Percentiles rank a stretch among this genome's conserved stretches.
These are phyloP conservation scores for Xanthorhoe designata DNA, from an alignment of 2,888 invertebrate genomes.

Conservation along the genomic window DNA sequence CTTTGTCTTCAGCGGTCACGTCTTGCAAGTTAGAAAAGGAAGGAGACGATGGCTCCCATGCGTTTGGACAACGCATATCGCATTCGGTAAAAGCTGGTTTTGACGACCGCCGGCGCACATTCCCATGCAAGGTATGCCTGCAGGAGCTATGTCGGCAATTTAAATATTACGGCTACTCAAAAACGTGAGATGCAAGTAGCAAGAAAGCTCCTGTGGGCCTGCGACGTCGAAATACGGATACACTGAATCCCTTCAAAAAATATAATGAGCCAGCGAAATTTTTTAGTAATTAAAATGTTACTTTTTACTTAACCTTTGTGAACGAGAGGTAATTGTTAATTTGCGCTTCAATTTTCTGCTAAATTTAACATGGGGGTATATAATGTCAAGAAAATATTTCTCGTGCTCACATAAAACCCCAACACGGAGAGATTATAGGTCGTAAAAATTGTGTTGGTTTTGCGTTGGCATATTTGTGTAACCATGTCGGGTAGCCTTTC, in stretches of 20 bases:
- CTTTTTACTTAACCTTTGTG: conserved; percentile 61
- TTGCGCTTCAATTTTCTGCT: conserved; percentile 69
- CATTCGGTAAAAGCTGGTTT: conserved; percentile 83
- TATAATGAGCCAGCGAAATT: conserved; percentile 74
- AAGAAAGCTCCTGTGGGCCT: conserved; percentile 81
- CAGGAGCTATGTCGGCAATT: conserved; percentile 83
- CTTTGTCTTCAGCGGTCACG: conserved; percentile 65
- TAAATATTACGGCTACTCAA: conserved; percentile 84
- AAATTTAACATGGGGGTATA: conserved; percentile 65
- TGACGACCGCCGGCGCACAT: conserved; percentile 79
- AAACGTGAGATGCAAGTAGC: conserved; percentile 83
- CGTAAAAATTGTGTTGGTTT: conserved; percentile 73
- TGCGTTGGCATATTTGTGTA: conserved; percentile 47
- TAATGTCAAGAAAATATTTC: conserved; percentile 64
- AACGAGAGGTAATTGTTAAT: conserved; percentile 72
- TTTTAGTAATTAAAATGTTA: conserved; percentile 81
- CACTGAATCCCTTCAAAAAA: conserved; percentile 74
- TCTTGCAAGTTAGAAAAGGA: conserved; percentile 74
- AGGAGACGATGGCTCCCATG: conserved; percentile 61
- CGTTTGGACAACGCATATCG: conserved; percentile 75
- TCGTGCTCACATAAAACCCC: conserved; percentile 56
- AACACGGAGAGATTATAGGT: conserved; percentile 72
- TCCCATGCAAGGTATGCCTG: conserved; percentile 84
- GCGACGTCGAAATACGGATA: conserved; percentile 70
- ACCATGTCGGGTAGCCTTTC: conserved; percentile 65